Percentiles rank a stretch among this genome's conserved stretches.
These are phyloP conservation scores for Orius laevigatus DNA, from an alignment of 1,140 invertebrate species.

Conservation along the genomic window DNA sequence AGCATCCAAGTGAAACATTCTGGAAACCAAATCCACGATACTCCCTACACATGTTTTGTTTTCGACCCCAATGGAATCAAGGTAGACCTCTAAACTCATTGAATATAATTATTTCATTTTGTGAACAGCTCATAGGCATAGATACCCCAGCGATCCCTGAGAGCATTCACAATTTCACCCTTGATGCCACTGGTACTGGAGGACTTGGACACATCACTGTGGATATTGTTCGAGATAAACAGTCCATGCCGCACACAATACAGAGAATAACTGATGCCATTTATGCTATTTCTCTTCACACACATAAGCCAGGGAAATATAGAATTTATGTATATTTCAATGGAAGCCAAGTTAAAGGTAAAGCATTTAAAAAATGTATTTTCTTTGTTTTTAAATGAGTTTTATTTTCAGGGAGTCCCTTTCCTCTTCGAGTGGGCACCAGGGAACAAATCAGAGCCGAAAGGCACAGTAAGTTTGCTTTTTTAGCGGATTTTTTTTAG, in stretches of 20 bases:
- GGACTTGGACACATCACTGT: conserved; percentile 76
- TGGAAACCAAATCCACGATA: conserved; percentile 89
- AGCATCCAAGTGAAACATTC: conserved; percentile 90
- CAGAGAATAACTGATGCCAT: conserved; percentile 65
- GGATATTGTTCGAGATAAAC: conserved; percentile 72
- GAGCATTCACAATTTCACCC: conserved; percentile 54
- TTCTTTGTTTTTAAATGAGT: background rate
- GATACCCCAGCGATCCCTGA: conserved; percentile 46
- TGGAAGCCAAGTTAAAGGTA: conserved; percentile 83
- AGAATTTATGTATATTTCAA: conserved; percentile 89
- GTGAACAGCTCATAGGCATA: conserved; percentile 37
- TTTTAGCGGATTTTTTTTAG: background rate
- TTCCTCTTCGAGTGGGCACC: conserved; percentile 61
- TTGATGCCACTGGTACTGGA: conserved; percentile 67
- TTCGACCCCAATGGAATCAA: conserved; percentile 86
- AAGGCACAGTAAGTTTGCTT: conserved; percentile 19
- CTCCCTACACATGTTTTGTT: conserved; percentile 92
- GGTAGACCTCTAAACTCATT: conserved; percentile 29
- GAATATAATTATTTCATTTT: background rate
- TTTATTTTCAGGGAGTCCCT: conserved; percentile 32
- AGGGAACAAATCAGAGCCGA: conserved; percentile 28
- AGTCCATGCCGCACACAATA: conserved; percentile 65
- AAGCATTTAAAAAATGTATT: background rate
- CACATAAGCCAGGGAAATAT: conserved; percentile 79
- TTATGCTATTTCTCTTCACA: conserved; percentile 78